Base-by-base conservation (phyloP, 2,888 invertebrate species). In the Caenorhabditis sp. region DNA sequence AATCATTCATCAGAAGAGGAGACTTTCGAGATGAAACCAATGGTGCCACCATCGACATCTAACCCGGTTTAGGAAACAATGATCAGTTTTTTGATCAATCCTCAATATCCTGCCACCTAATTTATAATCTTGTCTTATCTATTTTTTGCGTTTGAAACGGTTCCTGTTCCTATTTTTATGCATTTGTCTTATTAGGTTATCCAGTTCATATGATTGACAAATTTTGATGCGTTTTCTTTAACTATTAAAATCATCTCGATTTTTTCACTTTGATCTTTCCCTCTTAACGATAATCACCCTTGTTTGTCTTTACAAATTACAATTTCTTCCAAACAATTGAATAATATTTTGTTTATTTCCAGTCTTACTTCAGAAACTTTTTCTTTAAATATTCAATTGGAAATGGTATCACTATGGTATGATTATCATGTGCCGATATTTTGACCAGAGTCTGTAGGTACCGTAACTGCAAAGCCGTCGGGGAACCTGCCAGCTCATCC, bases 401-500 rank as follows among this genome's bases (percentile, higher is more conserved):
- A 47, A 89, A 58, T 0, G 89, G 89, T 28, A 88, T 58, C 11
- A 89, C 83, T 22, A 88, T 85, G 5, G 89, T 89, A 67, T 89
- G 89, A 77, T 89, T 89, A 62, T 89, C 84, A 20, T 72, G 69
- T 18, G 87, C 84, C 4, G 89, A 89, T 35, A 89, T 89, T 44
- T 88, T 87, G 11, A 77, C 72, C 50, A 89, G 72, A 8, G 89
- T 86, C 65, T 89, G 89, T 20, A 89, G 83, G 64, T 88, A 89
- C 51, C 89, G 72, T 44, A 80, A 67, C 47, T 89, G 88, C 11
- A 89, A 47, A 20, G 89, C 89, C 9, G 85, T 83, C 24, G 88
- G 80, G 22, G 87, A 88, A 0, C 80, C 83, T 9, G 80, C 74
- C 18, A 89, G 61, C 44, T 85, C 78, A 50, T 76, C 85, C 3